Evolutionary conservation across 23 tunicate species (phyloP).

Genomic region (Halocynthia aurantium): DNA sequence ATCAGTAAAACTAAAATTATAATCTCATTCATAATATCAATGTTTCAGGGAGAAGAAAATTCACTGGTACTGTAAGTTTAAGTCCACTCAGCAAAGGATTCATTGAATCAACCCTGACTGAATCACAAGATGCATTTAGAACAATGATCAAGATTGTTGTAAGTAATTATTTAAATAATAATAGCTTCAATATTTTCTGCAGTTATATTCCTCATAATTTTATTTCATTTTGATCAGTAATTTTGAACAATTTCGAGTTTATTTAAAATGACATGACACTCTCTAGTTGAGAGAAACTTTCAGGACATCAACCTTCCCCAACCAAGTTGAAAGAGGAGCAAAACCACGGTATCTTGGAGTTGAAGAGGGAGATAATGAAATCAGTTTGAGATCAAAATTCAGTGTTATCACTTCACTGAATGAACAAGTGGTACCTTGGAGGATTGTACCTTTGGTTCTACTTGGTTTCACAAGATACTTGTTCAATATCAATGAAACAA

Average conservation of each 20-base stretch:
- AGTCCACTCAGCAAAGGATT: slow-evolving; percentile 21
- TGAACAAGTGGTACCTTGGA: slow-evolving; percentile 21
- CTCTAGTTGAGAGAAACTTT: slow-evolving; percentile 4
- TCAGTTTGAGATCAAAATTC: slow-evolving; percentile 1
- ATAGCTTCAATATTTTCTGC: too few relatives aligned
- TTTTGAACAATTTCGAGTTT: background rate
- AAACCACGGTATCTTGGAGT: background rate
- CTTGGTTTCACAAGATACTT: slow-evolving; percentile 13
- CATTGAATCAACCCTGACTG: slow-evolving; percentile 22
- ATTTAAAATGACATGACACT: background rate
- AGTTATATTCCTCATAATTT: too few relatives aligned
- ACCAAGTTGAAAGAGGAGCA: slow-evolving; percentile 2
- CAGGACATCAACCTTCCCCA: background rate
- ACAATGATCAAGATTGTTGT: slow-evolving; percentile 13
- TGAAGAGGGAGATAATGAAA: background rate
- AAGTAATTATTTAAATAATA: background rate
- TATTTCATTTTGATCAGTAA: too few relatives aligned
- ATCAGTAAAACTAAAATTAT: background rate
- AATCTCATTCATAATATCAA: background rate
- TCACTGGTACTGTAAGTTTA: slow-evolving; percentile 31
- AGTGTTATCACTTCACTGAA: slow-evolving; percentile 2
- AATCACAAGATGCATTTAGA: slow-evolving; percentile 28
- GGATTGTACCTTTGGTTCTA: slow-evolving; percentile 7
- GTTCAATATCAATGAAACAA: slow-evolving; percentile 33
- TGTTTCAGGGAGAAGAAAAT: slow-evolving; percentile 48